Evolutionary conservation across 2,888 invertebrate species (phyloP).

Genomic region (Siphlonurus alternatus): DNA sequence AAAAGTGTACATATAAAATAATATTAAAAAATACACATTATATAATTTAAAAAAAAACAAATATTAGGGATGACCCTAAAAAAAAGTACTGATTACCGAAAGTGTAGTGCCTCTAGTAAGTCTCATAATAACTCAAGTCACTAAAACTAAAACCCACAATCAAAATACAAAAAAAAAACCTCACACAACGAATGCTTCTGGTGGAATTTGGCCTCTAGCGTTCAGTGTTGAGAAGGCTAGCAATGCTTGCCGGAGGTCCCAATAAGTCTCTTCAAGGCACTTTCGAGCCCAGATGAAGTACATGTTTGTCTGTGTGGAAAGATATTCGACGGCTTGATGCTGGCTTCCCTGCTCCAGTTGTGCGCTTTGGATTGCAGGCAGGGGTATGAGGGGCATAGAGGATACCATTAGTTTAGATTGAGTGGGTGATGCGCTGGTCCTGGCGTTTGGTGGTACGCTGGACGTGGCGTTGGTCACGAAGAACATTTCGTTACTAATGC

Average conservation of each 20-base stretch:
- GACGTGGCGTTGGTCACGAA: conserved; percentile 57
- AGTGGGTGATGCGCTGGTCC: no score
- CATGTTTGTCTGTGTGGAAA: conserved; percentile 66
- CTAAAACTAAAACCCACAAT: no score
- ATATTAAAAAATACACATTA: no score
- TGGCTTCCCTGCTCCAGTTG: conserved; percentile 26
- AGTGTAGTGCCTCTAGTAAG: no score
- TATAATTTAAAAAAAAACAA: no score
- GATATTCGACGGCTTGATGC: conserved; percentile 52
- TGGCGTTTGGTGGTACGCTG: no score
- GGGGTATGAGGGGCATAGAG: conserved; percentile 8
- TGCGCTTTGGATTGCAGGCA: conserved; percentile 15
- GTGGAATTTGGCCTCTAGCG: conserved; percentile 61
- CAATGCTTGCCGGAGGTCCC: conserved; percentile 67
- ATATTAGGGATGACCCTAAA: no score
- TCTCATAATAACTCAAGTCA: no score
- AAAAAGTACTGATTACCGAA: no score
- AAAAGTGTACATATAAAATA: no score
- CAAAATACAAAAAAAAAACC: no score
- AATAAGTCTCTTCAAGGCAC: conserved; percentile 76
- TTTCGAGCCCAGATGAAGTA: conserved; percentile 60
- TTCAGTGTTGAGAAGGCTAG: conserved; percentile 64
- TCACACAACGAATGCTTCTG: conserved; percentile 66
- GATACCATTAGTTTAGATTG: conserved; percentile 31
- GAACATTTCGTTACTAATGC: conserved; percentile 71